A percentile compares a stretch with the other conserved stretches of the same genome.
Conservation (phyloP, 2,113 vertebrate genomes). For the Lepus timidus region DNA sequence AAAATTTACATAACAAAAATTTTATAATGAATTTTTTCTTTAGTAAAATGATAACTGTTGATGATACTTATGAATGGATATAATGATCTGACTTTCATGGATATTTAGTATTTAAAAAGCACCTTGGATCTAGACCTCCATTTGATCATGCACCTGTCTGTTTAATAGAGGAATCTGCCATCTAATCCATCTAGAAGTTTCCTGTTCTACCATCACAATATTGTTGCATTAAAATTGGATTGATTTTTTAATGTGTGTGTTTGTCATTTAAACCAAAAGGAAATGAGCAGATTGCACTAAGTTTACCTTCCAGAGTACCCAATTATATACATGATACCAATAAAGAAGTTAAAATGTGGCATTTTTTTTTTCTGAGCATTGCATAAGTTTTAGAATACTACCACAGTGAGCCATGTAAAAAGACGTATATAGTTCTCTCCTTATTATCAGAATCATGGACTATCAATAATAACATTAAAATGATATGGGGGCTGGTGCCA, state of each 20-base stretch:
- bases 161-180: neutral
- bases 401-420: neutral
- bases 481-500: no score
- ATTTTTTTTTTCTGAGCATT: neutral
- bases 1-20: neutral
- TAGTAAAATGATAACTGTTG: neutral
- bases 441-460: neutral
- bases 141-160: neutral
- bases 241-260: neutral
- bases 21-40: neutral
- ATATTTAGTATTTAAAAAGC: neutral
- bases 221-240: neutral
- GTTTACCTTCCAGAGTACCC: neutral
- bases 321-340: neutral
- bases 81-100: neutral
- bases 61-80: neutral
- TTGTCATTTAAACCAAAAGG: neutral
- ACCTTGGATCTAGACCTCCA: neutral
- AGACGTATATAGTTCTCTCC: neutral
- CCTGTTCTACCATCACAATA: neutral
- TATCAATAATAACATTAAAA: neutral
- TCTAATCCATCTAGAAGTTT: neutral
- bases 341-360: neutral
- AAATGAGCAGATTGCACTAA: neutral
- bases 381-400: neutral